Base-by-base conservation (phyloP, 2,113 vertebrate species). In the Fukomys damarensis region DNA sequence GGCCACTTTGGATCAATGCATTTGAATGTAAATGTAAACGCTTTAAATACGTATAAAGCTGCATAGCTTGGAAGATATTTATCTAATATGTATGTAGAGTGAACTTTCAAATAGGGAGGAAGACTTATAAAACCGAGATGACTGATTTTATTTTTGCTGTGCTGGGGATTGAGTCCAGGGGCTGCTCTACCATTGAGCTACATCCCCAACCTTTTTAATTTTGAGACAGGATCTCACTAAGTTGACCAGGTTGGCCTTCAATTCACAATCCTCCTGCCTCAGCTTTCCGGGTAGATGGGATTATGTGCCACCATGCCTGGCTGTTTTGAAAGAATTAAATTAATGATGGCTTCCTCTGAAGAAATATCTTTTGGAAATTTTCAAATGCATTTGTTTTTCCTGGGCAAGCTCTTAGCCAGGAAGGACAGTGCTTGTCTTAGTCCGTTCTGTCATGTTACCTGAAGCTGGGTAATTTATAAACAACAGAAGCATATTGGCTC, bases 311-410 rank as follows among this genome's bases (percentile, higher is more conserved):
- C 76, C 49, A 79, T 52, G 43, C 19, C 59, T 52, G 43, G 32
- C 43, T 63, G 7, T 91, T 92, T 94, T 84, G 61, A 65, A 96
- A 88, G 43, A 96, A 49, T 82, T 92, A 35, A 38, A 20, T 70
- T 68, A 91, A 81, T 94, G 35, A 56, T 70, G 19, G 19, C 86
- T 92, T 88, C 76, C 70, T 85, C 68, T 91, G 52, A 83, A 92
- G 66, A 91, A 90, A 96, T 63, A 61, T 46, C 59, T 90, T 95
- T 81, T 28, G 46, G 65, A 79, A 85, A 85, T 59, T 95, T 90
- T 72, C 94, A 61, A 93, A 87, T 30, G 76, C 16, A 46, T 72
- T 61, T 86, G 13, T 22, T 43, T 72, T 49, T 61, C 14, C 59
- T 26, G 24, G 43, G 93, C 22, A 86, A 95, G 68, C 30, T 77